phyloP scores from a whole-genome alignment of 1,140 invertebrate species.

The Eubasilissa regina region DNA sequence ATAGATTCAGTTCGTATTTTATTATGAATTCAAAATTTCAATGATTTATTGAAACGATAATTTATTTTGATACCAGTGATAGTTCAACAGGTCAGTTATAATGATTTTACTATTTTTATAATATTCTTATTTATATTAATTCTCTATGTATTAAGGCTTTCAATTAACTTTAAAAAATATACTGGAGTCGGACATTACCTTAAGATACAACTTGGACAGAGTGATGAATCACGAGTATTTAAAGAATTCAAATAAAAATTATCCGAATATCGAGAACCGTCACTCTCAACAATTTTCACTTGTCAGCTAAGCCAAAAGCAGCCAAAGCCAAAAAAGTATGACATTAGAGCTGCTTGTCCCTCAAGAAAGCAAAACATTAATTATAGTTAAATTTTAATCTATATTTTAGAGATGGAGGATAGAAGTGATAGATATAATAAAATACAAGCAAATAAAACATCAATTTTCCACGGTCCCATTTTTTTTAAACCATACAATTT shows the following conservation, averaged over 20 bases:
- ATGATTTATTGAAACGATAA: too few relatives aligned
- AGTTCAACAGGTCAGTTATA: too few relatives aligned
- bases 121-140: too few relatives aligned
- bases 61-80: too few relatives aligned
- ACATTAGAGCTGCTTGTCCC: conserved; percentile 15
- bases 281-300: background rate
- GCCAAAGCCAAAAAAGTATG: background rate
- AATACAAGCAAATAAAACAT: conserved; percentile 36
- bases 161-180: conserved; percentile 83
- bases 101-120: too few relatives aligned
- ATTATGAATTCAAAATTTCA: too few relatives aligned
- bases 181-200: conserved; percentile 84
- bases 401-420: background rate
- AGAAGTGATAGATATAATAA: conserved; percentile 9
- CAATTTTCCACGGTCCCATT: conserved; percentile 29
- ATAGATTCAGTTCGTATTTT: too few relatives aligned
- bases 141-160: too few relatives aligned
- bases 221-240: conserved; percentile 84
- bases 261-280: background rate
- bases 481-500: conserved; percentile 46
- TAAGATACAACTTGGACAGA: conserved; percentile 81
- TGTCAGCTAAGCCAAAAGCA: background rate
- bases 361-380: conserved; percentile 27
- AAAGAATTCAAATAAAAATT: conserved; percentile 52
- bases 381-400: background rate